phyloP scores from a whole-genome alignment of 2,113 vertebrate genomes.

The Carassius gibelio region DNA sequence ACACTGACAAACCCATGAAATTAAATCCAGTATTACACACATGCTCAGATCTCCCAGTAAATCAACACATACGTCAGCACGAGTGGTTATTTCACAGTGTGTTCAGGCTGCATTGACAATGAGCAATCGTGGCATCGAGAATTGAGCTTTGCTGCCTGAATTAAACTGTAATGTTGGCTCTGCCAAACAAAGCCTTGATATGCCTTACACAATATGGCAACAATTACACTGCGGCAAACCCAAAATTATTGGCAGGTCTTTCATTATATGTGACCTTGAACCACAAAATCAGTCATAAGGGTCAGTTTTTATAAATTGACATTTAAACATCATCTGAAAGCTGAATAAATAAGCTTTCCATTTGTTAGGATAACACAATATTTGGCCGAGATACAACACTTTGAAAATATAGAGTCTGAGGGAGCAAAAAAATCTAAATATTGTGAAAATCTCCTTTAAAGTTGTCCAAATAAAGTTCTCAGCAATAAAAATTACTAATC shows the following conservation, averaged over 20 bases:
- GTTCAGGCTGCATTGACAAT: background rate
- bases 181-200: background rate
- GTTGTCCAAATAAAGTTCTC: too few relatives aligned
- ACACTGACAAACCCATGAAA: constrained; percentile 9
- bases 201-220: background rate
- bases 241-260: constrained; percentile 3
- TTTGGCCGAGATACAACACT: too few relatives aligned
- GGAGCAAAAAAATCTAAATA: too few relatives aligned
- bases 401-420: too few relatives aligned
- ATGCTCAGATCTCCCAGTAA: background rate
- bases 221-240: background rate
- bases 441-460: too few relatives aligned
- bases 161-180: background rate
- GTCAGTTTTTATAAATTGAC: too few relatives aligned
- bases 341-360: too few relatives aligned
- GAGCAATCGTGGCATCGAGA: background rate
- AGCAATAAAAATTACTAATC: too few relatives aligned
- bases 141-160: background rate
- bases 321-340: too few relatives aligned
- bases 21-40: background rate
- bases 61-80: background rate
- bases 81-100: background rate
- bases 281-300: too few relatives aligned
- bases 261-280: background rate
- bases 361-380: too few relatives aligned